These are phyloP conservation scores for Phoxinus dragarum DNA, from an alignment of 2,797 vertebrate species.

Conservation along the genomic window DNA sequence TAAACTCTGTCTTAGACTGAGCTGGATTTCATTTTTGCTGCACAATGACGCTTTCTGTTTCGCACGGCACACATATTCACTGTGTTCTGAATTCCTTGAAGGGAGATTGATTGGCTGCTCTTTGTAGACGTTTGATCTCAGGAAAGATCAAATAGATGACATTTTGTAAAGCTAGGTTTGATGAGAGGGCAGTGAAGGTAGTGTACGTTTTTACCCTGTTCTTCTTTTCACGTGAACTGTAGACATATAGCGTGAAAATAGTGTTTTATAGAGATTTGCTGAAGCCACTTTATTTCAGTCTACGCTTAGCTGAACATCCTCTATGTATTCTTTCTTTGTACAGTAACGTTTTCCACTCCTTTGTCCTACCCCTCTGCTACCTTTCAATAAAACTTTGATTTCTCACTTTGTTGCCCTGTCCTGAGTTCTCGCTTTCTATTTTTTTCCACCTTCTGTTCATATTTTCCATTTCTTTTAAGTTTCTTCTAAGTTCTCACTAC, in stretches of 20 bases:
- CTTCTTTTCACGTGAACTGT: slow-evolving; percentile 40
- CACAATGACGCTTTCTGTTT: slow-evolving; percentile 54
- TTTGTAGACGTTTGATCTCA: slow-evolving; percentile 55
- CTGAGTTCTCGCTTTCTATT: slow-evolving; percentile 46
- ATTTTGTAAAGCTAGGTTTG: slow-evolving; percentile 49
- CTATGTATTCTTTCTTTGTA: slow-evolving; percentile 40
- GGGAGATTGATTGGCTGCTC: slow-evolving; percentile 34
- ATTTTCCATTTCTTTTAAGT: slow-evolving; percentile 16
- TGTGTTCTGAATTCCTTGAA: slow-evolving; percentile 45
- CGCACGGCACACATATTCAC: slow-evolving; percentile 12
- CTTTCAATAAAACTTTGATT: slow-evolving; percentile 64
- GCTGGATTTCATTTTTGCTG: slow-evolving; percentile 44
- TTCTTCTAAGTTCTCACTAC: neutral
- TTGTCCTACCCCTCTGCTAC: slow-evolving; percentile 50
- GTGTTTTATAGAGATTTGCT: slow-evolving; percentile 33
- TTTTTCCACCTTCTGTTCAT: neutral
- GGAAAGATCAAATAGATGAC: slow-evolving; percentile 56
- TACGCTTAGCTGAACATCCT: slow-evolving; percentile 34
- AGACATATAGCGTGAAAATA: slow-evolving; percentile 42
- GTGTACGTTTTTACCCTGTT: slow-evolving; percentile 14
- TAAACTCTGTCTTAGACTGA: slow-evolving; percentile 6
- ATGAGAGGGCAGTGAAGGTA: slow-evolving; percentile 31
- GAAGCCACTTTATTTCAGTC: slow-evolving; percentile 47
- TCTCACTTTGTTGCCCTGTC: slow-evolving; percentile 43
- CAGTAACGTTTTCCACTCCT: slow-evolving; percentile 44